These are phyloP conservation scores for Poecile atricapillus DNA, from an alignment of 2,113 vertebrate species.

Conservation along the genomic window DNA sequence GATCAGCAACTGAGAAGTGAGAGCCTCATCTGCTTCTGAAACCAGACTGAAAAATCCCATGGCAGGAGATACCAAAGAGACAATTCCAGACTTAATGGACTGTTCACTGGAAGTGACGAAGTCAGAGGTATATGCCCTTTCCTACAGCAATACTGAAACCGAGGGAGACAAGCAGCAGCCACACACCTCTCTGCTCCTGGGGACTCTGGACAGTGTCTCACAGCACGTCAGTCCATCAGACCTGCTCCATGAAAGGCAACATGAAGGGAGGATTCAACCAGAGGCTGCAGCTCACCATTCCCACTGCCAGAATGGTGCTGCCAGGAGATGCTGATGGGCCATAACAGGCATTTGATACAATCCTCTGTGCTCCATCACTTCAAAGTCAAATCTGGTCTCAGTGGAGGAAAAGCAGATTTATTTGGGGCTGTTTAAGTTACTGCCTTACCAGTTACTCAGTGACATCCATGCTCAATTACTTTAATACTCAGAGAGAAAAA, in stretches of 20 bases:
- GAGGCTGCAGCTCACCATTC: background rate
- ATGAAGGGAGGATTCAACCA: background rate
- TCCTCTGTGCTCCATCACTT: background rate
- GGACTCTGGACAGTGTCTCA: background rate
- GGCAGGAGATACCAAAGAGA: background rate
- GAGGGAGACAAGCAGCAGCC: background rate
- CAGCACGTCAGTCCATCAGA: background rate
- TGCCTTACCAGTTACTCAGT: background rate
- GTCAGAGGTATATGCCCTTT: background rate
- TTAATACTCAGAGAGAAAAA: background rate
- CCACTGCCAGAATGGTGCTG: background rate
- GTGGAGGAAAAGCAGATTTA: background rate
- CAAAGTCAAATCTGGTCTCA: background rate
- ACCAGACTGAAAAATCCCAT: background rate
- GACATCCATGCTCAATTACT: background rate
- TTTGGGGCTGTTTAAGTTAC: background rate
- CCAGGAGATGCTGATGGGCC: background rate
- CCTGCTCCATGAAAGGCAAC: background rate
- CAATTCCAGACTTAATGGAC: background rate
- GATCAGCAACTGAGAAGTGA: background rate
- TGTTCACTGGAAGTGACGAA: background rate
- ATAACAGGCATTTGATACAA: background rate
- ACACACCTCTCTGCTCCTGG: fast-evolving
- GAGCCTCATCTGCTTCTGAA: background rate
- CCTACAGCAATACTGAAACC: background rate